These are phyloP conservation scores for Podocnemis expansa DNA, from an alignment of 2,113 vertebrate genomes.

Conservation along the genomic window DNA sequence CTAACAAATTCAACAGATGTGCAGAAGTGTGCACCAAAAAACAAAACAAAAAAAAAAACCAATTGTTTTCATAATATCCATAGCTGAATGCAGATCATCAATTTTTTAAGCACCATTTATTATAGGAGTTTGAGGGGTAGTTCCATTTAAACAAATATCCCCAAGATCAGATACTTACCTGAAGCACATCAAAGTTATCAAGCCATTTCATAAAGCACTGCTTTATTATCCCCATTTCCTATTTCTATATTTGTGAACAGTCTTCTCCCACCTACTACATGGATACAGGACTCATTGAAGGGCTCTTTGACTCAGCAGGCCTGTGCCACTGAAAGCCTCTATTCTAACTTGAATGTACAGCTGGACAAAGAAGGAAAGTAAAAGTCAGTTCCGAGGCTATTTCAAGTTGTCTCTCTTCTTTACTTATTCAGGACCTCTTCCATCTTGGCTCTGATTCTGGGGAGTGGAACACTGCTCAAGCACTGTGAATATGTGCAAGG, in stretches of 20 bases:
- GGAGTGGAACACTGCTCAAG: background rate
- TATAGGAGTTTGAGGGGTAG: background rate
- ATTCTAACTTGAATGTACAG: background rate
- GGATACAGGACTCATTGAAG: background rate
- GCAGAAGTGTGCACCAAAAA: background rate
- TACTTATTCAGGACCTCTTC: background rate
- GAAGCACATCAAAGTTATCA: background rate
- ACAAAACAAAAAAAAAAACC: too few relatives aligned
- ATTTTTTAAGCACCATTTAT: background rate
- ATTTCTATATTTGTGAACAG: background rate
- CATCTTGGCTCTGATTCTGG: background rate
- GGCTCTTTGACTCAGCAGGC: background rate
- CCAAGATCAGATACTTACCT: background rate
- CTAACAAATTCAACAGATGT: background rate
- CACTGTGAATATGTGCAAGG: background rate
- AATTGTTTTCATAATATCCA: background rate
- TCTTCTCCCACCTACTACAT: background rate
- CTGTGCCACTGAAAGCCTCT: background rate
- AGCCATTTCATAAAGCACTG: rapidly evolving
- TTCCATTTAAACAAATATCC: background rate
- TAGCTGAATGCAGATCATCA: background rate
- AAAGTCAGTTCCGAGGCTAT: background rate
- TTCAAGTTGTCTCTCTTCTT: background rate
- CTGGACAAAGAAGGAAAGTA: background rate
- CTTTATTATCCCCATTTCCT: background rate